Base-by-base conservation (phyloP, 2,797 vertebrate genomes). In the Malacoraja senta region DNA sequence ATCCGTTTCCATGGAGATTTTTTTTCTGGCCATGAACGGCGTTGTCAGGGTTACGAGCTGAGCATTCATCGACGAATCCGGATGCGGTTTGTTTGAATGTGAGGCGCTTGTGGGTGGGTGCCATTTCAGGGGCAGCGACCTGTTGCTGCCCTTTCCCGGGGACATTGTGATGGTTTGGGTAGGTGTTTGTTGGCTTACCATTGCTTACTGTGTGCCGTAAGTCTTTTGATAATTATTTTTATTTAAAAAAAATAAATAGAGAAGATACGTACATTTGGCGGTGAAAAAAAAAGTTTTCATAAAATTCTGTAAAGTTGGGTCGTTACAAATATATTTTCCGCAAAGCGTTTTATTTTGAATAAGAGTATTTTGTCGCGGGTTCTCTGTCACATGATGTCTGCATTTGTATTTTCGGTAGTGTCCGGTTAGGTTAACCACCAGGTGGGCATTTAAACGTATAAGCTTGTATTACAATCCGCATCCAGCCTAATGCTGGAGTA, bases 111-210 rank as follows among this genome's bases (percentile, higher is more conserved):
- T n/a, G 10, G 71, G 12, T 74, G 38, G 88, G 38, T 71, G 90
- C 90, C 90, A 92, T 92, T 92, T 92, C 24, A 92, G 90, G 68
- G 12, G 71, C 21, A 71, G 35, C n/a, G 71, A 53, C 13, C 7
- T 8, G 32, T 74, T 74, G 26, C 4, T 68, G 38, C 13, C 15
- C 12, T 92, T 72, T 53, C 21, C 74, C 58, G 24, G 90, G 44
- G 44, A 72, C 90, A 92, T 44, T 92, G 71, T 92, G 90, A 92
- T 92, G 90, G 90, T 92, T 74, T 92, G 90, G 90, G 90, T 92
- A 76, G 35, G 90, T 76, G 68, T 53, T 24, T 74, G 35, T 44
- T 29, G 8, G 38, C 24, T 71, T 4, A 91, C 29, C 21, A n/a
- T 63, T 53, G 24, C n/a, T 68, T 7, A 1, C 38, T 58, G 10